Base-by-base conservation (phyloP, 2,888 invertebrate genomes). In the Thumatha senex region DNA sequence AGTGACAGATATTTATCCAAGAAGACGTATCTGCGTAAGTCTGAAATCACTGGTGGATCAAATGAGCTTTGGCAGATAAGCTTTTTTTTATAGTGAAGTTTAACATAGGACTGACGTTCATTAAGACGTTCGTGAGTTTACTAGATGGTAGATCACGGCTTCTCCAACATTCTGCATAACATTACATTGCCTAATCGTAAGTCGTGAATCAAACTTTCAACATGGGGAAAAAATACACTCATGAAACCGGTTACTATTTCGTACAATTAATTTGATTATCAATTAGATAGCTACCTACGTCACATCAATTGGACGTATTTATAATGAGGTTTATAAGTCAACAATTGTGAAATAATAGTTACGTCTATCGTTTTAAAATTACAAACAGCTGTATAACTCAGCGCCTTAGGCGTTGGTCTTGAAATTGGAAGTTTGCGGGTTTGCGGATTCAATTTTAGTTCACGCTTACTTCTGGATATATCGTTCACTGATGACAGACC, bases 191-290 rank as follows among this genome's bases (percentile, higher is more conserved):
- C 71, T 78, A 84, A 88, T 80, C 84, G 72, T 84, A 83, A 85
- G 84, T 87, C 84, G 82, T 74, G 76, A 71, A 72, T 71, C 77
- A 76, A 77, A 78, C 84, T 90, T 89, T 88, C 85, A 70, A 84
- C 82, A 80, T 84, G 78, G 77, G 72, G 74, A 76, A 72, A 70
- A 82, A 57, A n/a, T n/a, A 75, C 74, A 79, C 77, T 80, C 70
- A 70, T 66, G 58, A 62, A 78, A 89, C 89, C 86, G 83, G 89
- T 89, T 85, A 65, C 73, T 51, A 57, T 73, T 82, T 82, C 78
- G 79, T 78, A 79, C 79, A 84, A 86, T 86, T 84, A 85, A 84
- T 83, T 86, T 82, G 80, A 85, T 8, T 31, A 31, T 31, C 7
- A 85, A 85, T 82, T 82, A 84, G 84, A 89, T 86, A 77, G 74